phyloP scores from a whole-genome alignment of 2,888 invertebrate species.

The Dryadula phaetusa region DNA sequence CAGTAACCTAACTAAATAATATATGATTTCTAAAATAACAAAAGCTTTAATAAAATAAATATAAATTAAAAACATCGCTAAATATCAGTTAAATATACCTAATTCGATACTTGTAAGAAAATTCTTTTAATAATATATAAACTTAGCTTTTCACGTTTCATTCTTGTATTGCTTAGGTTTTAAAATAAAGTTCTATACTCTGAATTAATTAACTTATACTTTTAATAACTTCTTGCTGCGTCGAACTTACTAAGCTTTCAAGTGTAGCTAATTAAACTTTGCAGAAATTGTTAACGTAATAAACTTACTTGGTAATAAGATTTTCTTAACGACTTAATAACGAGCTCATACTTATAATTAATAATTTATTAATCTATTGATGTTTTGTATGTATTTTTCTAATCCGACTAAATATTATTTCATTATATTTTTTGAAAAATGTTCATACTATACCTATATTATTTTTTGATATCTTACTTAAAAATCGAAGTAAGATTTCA shows the following conservation, averaged over 20 bases:
- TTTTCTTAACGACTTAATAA: not conserved
- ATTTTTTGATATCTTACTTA: too few species aligned
- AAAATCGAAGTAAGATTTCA: not conserved
- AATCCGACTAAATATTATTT: too few species aligned
- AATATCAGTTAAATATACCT: too few species aligned
- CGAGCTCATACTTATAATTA: not conserved
- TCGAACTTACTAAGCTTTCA: slow-evolving; percentile 1
- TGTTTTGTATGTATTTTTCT: too few species aligned
- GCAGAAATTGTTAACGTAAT: slow-evolving; percentile 6
- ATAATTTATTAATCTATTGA: not conserved
- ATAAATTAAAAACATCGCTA: too few species aligned
- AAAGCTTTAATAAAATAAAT: too few species aligned
- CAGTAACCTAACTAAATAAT: too few species aligned
- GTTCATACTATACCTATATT: too few species aligned
- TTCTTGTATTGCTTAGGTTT: slow-evolving; percentile 18
- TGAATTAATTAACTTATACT: slow-evolving; percentile 13
- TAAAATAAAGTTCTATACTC: slow-evolving; percentile 4
- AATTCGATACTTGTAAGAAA: too few species aligned
- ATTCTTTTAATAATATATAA: not conserved
- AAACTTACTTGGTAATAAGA: not conserved
- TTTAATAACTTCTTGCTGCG: slow-evolving; percentile 12
- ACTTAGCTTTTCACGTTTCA: not conserved
- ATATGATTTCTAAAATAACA: too few species aligned
- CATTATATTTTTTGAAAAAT: too few species aligned
- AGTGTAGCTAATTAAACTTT: slow-evolving; percentile 17